Conservation (phyloP, 2,888 invertebrate species). For the Junonia oenone region DNA sequence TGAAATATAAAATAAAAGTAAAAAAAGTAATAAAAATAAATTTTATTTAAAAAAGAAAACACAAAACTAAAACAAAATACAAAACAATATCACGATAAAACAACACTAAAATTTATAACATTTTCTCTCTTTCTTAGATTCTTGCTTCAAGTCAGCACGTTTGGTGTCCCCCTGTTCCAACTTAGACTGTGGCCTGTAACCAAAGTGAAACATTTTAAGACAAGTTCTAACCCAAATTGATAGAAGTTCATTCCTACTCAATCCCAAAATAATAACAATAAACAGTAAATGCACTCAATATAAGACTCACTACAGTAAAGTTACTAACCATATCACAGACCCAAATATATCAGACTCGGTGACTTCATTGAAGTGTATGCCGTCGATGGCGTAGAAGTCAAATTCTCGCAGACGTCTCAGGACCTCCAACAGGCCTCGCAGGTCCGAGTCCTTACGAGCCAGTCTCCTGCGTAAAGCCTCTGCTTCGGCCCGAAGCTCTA, state of each 20-base stretch:
- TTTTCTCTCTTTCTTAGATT: slow-evolving; percentile 30
- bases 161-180: slow-evolving; percentile 47
- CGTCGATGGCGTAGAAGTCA: slow-evolving; percentile 71
- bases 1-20: too few species aligned
- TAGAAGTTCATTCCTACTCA: too few species aligned
- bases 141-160: slow-evolving; percentile 31
- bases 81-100: slow-evolving; percentile 4
- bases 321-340: slow-evolving; percentile 51
- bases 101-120: slow-evolving; percentile 34
- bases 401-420: slow-evolving; percentile 69
- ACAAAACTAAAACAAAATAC: not conserved
- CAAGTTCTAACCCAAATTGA: too few species aligned
- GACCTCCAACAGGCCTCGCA: slow-evolving; percentile 74
- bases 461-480: slow-evolving; percentile 59
- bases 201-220: too few species aligned
- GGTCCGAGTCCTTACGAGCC: slow-evolving; percentile 69
- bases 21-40: too few species aligned
- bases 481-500: slow-evolving; percentile 54
- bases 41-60: too few species aligned
- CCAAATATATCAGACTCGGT: slow-evolving; percentile 68
- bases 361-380: slow-evolving; percentile 76
- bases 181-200: slow-evolving; percentile 33
- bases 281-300: too few species aligned
- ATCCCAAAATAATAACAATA: too few species aligned
- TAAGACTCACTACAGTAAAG: too few species aligned